These are phyloP conservation scores for Cynocephalus volans DNA, from an alignment of 2,113 vertebrate genomes.

Conservation along the genomic window DNA sequence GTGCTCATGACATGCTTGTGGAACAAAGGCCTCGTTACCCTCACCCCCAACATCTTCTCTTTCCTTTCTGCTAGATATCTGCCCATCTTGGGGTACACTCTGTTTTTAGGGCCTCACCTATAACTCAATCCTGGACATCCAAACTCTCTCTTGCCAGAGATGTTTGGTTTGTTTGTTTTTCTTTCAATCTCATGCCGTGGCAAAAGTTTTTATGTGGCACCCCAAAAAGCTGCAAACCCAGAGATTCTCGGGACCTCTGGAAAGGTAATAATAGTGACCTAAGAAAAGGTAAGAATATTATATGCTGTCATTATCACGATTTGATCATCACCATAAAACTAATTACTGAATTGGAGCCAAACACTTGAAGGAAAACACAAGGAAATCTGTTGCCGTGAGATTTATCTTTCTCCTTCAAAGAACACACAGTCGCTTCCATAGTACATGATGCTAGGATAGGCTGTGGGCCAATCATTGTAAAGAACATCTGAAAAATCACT, in stretches of 20 bases:
- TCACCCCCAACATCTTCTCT: not conserved
- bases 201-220: not conserved
- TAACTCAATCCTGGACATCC: not conserved
- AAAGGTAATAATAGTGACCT: not conserved
- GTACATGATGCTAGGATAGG: slow-evolving; percentile 41
- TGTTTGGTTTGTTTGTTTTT: not conserved
- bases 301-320: not conserved
- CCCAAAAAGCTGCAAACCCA: not conserved
- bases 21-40: not conserved
- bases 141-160: not conserved
- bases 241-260: not conserved
- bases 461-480: slow-evolving; percentile 67
- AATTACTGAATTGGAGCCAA: slow-evolving; percentile 64
- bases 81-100: not conserved
- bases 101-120: not conserved
- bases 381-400: slow-evolving; percentile 73
- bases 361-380: slow-evolving; percentile 47
- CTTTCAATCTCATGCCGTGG: not conserved
- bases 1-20: not conserved
- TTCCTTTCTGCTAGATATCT: not conserved
- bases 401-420: slow-evolving; percentile 71
- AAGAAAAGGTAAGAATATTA: not conserved
- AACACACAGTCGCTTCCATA: not conserved
- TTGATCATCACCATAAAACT: not conserved
- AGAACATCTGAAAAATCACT: slow-evolving; percentile 66